A percentile compares a stretch with the other conserved stretches of the same genome.
phyloP scores from a whole-genome alignment of 2,797 vertebrate genomes.

The Smutsia temminckii region DNA sequence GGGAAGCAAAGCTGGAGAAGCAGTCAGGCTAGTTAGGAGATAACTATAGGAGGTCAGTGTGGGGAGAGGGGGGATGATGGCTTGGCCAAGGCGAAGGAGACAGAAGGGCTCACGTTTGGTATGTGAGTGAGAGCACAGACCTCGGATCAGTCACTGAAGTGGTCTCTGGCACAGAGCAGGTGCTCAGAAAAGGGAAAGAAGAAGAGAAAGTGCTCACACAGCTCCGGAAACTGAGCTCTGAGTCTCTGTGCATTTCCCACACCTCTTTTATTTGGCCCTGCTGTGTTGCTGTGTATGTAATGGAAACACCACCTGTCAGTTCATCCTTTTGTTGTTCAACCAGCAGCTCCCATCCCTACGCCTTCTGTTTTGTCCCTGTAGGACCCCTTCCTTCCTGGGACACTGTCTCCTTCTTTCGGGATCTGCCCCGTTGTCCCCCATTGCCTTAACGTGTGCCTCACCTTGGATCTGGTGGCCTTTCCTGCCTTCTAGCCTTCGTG shows the following conservation, averaged over 20 bases:
- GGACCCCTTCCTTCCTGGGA: neutral
- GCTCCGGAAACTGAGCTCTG: neutral
- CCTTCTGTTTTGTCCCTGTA: neutral
- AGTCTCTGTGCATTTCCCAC: too few species aligned
- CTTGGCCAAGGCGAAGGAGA: neutral
- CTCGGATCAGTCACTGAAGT: neutral
- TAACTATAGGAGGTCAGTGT: rapidly evolving
- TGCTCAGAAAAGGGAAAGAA: neutral
- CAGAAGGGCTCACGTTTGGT: neutral
- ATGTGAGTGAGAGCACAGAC: too few species aligned
- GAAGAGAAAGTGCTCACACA: neutral
- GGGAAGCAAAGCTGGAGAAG: neutral
- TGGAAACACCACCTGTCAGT: too few species aligned
- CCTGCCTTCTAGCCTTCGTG: neutral
- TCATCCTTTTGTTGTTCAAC: neutral
- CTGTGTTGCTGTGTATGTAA: rapidly evolving
- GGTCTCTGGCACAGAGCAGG: neutral
- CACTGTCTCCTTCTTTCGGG: neutral
- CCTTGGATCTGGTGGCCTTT: neutral
- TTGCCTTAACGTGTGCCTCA: neutral
- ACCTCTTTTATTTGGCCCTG: neutral
- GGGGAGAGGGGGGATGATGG: neutral
- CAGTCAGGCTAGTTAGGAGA: neutral
- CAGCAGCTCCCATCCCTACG: neutral
- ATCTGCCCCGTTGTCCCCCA: neutral